Conservation (phyloP, 2,888 invertebrate genomes). For the Apamea sordens region DNA sequence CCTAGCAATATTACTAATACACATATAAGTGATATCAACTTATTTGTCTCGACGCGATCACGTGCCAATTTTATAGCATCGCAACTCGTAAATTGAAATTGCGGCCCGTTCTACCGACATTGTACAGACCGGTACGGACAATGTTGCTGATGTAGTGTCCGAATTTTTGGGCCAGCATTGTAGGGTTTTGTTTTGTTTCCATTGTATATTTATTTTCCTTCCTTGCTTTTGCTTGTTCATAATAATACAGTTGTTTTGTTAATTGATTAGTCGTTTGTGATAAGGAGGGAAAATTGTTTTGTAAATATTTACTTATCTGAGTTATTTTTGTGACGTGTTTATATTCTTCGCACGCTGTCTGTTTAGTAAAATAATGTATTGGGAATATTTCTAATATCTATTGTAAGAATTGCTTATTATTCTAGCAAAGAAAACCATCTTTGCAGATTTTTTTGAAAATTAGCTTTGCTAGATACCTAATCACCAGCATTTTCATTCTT, state of each 20-base stretch:
- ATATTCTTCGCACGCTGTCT: not conserved
- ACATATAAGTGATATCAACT: conserved; percentile 81
- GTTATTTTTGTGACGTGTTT: not conserved
- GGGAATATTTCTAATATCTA: not conserved
- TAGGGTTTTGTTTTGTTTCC: conserved; percentile 39
- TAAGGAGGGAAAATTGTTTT: not conserved
- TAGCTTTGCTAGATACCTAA: not conserved
- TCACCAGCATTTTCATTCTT: no score
- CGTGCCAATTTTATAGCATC: conserved; percentile 89
- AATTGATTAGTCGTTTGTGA: conserved; percentile 1
- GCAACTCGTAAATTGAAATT: conserved; percentile 88
- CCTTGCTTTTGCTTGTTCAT: not conserved
- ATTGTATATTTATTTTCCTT: conserved; percentile 31
- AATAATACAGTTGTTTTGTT: not conserved
- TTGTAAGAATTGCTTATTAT: not conserved
- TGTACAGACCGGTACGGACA: conserved; percentile 70
- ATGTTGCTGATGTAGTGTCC: conserved; percentile 80
- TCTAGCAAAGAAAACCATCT: no score
- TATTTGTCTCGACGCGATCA: conserved; percentile 87
- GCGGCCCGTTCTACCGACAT: conserved; percentile 75
- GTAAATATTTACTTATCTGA: not conserved
- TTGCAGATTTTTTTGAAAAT: not conserved
- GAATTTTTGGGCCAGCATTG: conserved; percentile 65
- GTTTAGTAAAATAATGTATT: not conserved
- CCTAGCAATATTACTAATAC: conserved; percentile 77